Base-by-base conservation (phyloP, 1,140 invertebrate genomes). In the Limonius californicus region DNA sequence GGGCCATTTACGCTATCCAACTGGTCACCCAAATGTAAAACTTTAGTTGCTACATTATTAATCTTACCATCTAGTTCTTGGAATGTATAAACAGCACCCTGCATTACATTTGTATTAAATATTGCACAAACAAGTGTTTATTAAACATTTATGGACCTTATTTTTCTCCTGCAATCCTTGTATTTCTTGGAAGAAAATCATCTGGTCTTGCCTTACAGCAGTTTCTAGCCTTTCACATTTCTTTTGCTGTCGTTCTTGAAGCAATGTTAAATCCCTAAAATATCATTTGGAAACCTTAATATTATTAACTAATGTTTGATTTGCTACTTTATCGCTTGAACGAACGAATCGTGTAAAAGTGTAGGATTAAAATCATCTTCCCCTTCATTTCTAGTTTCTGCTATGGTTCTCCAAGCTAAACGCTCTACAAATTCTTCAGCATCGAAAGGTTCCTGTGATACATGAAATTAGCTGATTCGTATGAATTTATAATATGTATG, bases 341-440 rank as follows among this genome's bases (percentile, higher is more conserved):
- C 85, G 80, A 97, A 98, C 35, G 94, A 93, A 68, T 93, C 89
- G 72, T 95, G 90, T 55, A 98, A 85, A 67, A 85, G 83, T 71
- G 87, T 83, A 0, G 91, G 88, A 76, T 91, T 87, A 71, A 92
- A 89, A 57, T 80, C 80, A 68, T 84, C 88, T 56, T 91, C 82
- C 57, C 82, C 81, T 61, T 87, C 80, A 57, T 83, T 80, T 15
- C 82, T 84, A 27, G 84, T 85, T 72, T 92, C 91, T 64, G 87
- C 88, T 68, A 94, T 91, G 32, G 94, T 93, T 72, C 94, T 84
- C 89, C 95, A 96, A 60, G 96, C 96, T 66, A 99, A 80, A 60
- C 95, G 82, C 78, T 99, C 97, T 0, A 99, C 95, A 85, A 99
- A 99, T 72, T 98, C 95, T 77, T 95, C 91, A 18, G 94, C 87